Conservation (phyloP, 2,888 invertebrate species). For the Agrochola circellaris region DNA sequence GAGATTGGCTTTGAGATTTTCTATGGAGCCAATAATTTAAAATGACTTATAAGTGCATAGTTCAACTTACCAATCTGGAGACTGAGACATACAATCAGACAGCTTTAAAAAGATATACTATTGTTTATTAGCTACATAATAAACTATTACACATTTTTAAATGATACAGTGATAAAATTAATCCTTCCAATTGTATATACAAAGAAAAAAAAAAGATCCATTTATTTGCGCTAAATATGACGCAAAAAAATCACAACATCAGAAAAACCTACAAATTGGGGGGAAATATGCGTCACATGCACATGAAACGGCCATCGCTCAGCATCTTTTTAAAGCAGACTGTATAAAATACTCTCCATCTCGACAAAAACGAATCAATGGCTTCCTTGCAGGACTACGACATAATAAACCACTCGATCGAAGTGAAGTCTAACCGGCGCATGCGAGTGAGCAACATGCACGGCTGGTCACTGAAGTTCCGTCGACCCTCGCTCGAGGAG, state of each 20-base stretch:
- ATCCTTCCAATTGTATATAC: too few relatives aligned
- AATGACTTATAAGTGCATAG: neutral
- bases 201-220: too few relatives aligned
- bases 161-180: neutral
- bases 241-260: neutral
- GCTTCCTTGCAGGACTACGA: constrained; percentile 92
- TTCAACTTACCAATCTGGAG: neutral
- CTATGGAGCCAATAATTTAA: neutral
- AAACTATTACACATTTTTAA: neutral
- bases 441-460: constrained; percentile 97
- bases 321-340: neutral
- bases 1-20: neutral
- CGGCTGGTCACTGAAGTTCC: constrained; percentile 96
- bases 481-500: constrained; percentile 94
- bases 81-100: neutral
- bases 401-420: constrained; percentile 95
- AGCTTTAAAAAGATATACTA: neutral
- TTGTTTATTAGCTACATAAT: neutral
- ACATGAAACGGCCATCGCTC: neutral
- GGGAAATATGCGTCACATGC: neutral
- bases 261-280: too few relatives aligned
- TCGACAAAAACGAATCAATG: neutral
- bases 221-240: neutral
- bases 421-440: constrained; percentile 96
- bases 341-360: neutral